phyloP scores from a whole-genome alignment of 2,888 invertebrate species.

The Nomada ruficornis region DNA sequence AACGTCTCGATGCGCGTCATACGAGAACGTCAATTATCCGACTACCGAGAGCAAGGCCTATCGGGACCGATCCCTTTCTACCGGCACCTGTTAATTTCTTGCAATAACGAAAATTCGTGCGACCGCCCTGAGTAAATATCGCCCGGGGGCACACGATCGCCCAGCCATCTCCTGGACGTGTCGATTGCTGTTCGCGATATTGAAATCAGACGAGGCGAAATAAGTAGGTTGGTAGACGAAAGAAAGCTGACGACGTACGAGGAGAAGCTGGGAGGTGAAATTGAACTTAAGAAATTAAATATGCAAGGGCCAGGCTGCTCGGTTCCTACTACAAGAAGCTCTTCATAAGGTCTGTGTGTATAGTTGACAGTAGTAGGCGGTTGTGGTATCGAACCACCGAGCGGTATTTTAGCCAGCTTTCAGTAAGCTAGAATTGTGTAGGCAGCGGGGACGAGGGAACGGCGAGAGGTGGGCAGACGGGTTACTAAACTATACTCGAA shows the following conservation, averaged over 20 bases:
- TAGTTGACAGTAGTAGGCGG: conserved; percentile 15
- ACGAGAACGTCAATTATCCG: conserved; percentile 62
- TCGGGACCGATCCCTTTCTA: conserved; percentile 2
- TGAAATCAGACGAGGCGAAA: not conserved
- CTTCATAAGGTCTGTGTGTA: not conserved
- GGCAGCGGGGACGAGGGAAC: conserved; percentile 40
- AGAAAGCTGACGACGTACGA: too few relatives aligned
- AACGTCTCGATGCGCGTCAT: conserved; percentile 47
- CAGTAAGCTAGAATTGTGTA: conserved; percentile 26
- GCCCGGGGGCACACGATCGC: conserved; percentile 3
- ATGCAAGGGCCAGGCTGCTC: too few relatives aligned
- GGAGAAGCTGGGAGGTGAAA: not conserved
- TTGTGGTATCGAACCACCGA: conserved; percentile 20
- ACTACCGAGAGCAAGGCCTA: conserved; percentile 41
- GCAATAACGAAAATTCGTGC: conserved; percentile 44
- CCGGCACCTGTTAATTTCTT: conserved; percentile 44
- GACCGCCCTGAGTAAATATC: not conserved
- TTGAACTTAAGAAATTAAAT: not conserved
- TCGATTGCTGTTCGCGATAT: not conserved
- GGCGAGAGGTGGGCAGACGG: conserved; percentile 53
- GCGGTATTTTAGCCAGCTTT: conserved; percentile 38
- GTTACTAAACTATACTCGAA: conserved; percentile 66
- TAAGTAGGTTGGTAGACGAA: not conserved
- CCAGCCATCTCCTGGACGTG: not conserved
- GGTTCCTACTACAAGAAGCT: not conserved